phyloP scores from a whole-genome alignment of 2,888 invertebrate genomes.

The Drosophila rellima region DNA sequence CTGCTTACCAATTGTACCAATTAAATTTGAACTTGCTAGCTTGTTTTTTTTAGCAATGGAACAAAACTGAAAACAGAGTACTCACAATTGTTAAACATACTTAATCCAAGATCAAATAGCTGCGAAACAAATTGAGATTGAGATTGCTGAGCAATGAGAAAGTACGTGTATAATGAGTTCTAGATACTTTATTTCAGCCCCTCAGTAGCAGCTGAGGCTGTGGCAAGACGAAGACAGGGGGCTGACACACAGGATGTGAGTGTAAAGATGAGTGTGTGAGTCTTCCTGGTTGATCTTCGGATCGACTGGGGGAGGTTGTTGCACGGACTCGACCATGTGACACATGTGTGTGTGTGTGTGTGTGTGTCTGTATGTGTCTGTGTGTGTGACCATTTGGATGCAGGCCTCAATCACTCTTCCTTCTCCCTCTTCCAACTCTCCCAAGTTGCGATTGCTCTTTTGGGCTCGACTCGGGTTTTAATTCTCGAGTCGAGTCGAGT shows the following conservation, averaged over 20 bases:
- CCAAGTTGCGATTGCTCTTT: slow-evolving; percentile 23
- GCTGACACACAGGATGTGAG: slow-evolving; percentile 13
- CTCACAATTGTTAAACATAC: slow-evolving; percentile 1
- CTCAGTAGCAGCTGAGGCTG: not conserved
- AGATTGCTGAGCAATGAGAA: not conserved
- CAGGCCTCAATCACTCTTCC: not conserved
- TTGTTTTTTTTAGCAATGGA: not conserved
- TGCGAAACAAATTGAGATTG: slow-evolving; percentile 1
- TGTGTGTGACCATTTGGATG: slow-evolving; percentile 60
- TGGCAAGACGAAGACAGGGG: not conserved
- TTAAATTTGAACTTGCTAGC: not conserved
- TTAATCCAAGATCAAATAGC: not conserved
- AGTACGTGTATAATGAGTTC: not conserved
- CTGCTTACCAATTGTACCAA: not conserved
- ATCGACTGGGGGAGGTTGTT: not conserved
- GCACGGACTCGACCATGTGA: slow-evolving; percentile 32
- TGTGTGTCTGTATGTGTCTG: no score
- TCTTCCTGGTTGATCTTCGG: slow-evolving; percentile 14
- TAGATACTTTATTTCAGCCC: not conserved
- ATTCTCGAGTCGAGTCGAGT: slow-evolving; percentile 40
- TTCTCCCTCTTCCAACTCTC: not conserved
- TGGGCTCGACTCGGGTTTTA: slow-evolving; percentile 23
- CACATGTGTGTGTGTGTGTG: slow-evolving; percentile 55
- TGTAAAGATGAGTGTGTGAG: slow-evolving; percentile 2
- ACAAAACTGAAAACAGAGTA: not conserved